phyloP scores from a whole-genome alignment of 1,140 invertebrate genomes.

The Philotrypesis tridentata region DNA sequence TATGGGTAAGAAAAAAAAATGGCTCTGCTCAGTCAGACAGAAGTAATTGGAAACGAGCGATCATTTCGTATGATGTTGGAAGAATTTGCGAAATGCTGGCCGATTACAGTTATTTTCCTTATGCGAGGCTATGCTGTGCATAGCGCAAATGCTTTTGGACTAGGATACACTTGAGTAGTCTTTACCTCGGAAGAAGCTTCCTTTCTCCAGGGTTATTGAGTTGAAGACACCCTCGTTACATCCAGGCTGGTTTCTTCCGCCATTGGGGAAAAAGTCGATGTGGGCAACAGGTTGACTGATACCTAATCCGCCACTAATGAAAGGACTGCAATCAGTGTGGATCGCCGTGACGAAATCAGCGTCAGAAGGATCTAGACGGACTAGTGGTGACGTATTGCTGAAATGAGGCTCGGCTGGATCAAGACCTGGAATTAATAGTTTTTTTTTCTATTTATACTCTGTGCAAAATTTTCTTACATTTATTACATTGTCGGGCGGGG shows the following conservation, averaged over 20 bases:
- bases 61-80: too few relatives aligned
- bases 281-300: constrained; percentile 88
- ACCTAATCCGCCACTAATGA: constrained; percentile 87
- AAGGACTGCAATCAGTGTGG: constrained; percentile 89
- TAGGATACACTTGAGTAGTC: too few relatives aligned
- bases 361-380: constrained; percentile 88
- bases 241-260: constrained; percentile 88
- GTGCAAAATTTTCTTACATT: too few relatives aligned
- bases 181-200: constrained; percentile 77
- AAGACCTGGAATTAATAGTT: constrained; percentile 77
- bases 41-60: too few relatives aligned
- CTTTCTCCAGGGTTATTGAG: constrained; percentile 79
- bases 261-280: constrained; percentile 93
- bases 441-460: constrained; percentile 7
- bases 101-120: too few relatives aligned
- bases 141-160: too few relatives aligned
- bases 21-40: too few relatives aligned
- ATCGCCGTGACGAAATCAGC: constrained; percentile 91
- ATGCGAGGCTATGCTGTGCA: too few relatives aligned
- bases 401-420: constrained; percentile 96
- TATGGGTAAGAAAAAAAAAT: not conserved
- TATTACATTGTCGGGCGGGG: too few relatives aligned
- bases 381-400: constrained; percentile 85
- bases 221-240: constrained; percentile 83
- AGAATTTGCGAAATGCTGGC: too few relatives aligned